A percentile compares a stretch with the other conserved stretches of the same genome.
Conservation (phyloP, 2,888 invertebrate genomes). For the Bhutanitis thaidina region DNA sequence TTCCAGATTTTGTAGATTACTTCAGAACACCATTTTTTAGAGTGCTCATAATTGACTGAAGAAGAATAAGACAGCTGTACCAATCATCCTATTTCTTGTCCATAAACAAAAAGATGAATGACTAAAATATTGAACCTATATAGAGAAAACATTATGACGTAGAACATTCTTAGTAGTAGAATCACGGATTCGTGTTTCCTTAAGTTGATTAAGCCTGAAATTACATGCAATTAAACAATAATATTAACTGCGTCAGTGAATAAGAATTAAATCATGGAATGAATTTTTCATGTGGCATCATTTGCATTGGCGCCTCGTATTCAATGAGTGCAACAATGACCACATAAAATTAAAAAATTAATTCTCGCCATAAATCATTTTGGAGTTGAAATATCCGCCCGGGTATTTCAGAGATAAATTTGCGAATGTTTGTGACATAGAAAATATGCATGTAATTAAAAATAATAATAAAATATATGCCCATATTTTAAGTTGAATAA, state of each 20-base stretch:
- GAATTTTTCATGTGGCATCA: constrained; percentile 39
- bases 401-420: background rate
- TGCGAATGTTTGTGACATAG: background rate
- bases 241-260: constrained; percentile 33
- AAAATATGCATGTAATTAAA: too few species aligned
- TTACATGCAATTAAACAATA: constrained; percentile 31
- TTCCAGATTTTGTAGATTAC: too few species aligned
- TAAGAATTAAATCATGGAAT: constrained; percentile 35
- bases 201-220: constrained; percentile 4
- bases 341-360: constrained; percentile 44
- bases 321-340: constrained; percentile 49
- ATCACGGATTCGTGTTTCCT: constrained; percentile 5
- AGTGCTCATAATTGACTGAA: too few species aligned
- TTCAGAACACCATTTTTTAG: too few species aligned
- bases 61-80: too few species aligned
- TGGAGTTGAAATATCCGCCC: background rate
- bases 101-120: too few species aligned
- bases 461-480: too few species aligned
- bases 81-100: too few species aligned
- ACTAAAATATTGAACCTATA: too few species aligned
- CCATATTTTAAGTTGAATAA: too few species aligned
- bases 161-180: constrained; percentile 6
- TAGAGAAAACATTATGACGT: too few species aligned
- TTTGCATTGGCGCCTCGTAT: constrained; percentile 39
- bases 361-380: constrained; percentile 29